A percentile compares a stretch with the other conserved stretches of the same genome.
phyloP scores from a whole-genome alignment of 92 coral and sea anemone genomes.

The Zoanthus solanderi region DNA sequence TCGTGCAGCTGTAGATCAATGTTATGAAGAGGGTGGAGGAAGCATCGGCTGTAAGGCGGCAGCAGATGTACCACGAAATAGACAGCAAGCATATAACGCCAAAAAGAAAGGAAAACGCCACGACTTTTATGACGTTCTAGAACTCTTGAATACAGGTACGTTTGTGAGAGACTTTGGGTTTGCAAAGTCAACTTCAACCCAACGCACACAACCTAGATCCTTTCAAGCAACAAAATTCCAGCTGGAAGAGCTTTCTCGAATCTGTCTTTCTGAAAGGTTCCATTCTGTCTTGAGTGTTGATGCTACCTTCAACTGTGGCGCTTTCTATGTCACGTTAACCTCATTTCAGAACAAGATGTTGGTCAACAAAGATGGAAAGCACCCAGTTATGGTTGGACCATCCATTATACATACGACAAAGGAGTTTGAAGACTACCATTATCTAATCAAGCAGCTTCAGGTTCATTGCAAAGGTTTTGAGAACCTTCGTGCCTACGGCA shows the following conservation, averaged over 20 bases:
- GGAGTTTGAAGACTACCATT: constrained; percentile 60
- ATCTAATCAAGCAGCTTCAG: constrained; percentile 51
- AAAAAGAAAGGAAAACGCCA: constrained; percentile 42
- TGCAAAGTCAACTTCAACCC: constrained; percentile 44
- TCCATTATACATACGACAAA: constrained; percentile 57
- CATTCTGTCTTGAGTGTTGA: constrained; percentile 57
- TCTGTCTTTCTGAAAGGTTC: constrained; percentile 40
- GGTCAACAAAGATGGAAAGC: constrained; percentile 50
- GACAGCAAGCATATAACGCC: constrained; percentile 65
- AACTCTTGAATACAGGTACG: constrained; percentile 62
- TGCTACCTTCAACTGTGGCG: constrained; percentile 71
- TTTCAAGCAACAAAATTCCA: too few relatives aligned
- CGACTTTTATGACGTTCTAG: constrained; percentile 58
- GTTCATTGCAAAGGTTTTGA: constrained; percentile 49
- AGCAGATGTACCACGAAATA: constrained; percentile 65
- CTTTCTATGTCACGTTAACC: constrained; percentile 56
- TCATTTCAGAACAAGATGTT: constrained; percentile 59
- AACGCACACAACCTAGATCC: constrained; percentile 29
- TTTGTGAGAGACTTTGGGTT: constrained; percentile 69
- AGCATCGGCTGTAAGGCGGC: constrained; percentile 51
- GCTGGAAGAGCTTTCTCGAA: constrained; percentile 41
- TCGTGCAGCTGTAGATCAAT: constrained; percentile 60
- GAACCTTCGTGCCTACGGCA: constrained; percentile 57
- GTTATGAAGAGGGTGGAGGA: constrained; percentile 64
- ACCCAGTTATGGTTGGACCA: constrained; percentile 53